A percentile compares a stretch with the other conserved stretches of the same genome.
Evolutionary conservation across 2,797 vertebrate species (phyloP).

Genomic region (Philypnodon macrostomus): DNA sequence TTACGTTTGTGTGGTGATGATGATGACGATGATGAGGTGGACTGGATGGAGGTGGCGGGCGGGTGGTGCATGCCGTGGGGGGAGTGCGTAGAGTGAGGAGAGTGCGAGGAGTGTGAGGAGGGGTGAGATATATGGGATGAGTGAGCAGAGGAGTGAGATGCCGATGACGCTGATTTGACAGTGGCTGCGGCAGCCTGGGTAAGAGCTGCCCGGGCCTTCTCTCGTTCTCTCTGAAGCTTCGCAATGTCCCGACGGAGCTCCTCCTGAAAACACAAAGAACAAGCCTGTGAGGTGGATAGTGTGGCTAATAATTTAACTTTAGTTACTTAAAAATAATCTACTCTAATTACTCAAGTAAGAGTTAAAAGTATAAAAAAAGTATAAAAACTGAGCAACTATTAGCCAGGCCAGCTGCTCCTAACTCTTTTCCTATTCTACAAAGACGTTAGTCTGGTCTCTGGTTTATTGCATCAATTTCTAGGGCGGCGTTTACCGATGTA

Average conservation of each 20-base stretch:
- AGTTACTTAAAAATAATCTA: too few species aligned
- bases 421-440: too few species aligned
- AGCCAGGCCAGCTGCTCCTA: too few species aligned
- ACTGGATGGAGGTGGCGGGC: constrained; percentile 56
- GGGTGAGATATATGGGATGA: constrained; percentile 57
- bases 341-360: too few species aligned
- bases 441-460: too few species aligned
- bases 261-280: constrained; percentile 75
- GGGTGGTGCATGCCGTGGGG: constrained; percentile 47
- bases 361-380: too few species aligned
- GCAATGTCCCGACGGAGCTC: constrained; percentile 90
- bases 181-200: constrained; percentile 70
- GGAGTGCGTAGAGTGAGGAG: constrained; percentile 53
- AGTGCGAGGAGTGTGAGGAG: constrained; percentile 42
- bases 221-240: constrained; percentile 89
- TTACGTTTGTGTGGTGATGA: constrained; percentile 81
- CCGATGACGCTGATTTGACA: constrained; percentile 48
- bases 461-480: too few species aligned
- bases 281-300: too few species aligned
- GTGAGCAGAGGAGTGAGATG: constrained; percentile 40
- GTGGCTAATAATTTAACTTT: too few species aligned
- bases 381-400: too few species aligned
- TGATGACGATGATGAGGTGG: constrained; percentile 64
- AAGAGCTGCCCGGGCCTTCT: constrained; percentile 82
- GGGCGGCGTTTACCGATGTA: too few species aligned